Base-by-base conservation (phyloP, 1,140 invertebrate species). In the Papilio glaucus region DNA sequence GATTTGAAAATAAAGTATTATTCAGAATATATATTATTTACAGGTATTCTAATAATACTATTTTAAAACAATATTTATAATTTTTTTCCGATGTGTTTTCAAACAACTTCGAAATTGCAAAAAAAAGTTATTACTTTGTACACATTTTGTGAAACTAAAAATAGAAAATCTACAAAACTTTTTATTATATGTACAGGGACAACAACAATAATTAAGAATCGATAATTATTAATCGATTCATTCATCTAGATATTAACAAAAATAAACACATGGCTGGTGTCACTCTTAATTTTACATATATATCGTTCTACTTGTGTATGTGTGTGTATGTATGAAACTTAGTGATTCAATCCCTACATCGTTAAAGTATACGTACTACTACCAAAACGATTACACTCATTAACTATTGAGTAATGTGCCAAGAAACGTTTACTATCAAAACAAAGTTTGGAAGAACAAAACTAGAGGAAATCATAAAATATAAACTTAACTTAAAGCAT, bases 21-120 rank as follows among this genome's bases (percentile, higher is more conserved):
- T 85, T 85, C 76, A 83, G 82, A 83, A 90, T 88, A 88, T 85
- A 88, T 88, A 18, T 87, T 92, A 90, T 91, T 75, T 91, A 92
- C 90, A 92, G 75, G 83, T 90, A 90, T 84, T 84, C 89, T 92
- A 91, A 90, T 90, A 91, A 92, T 91, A 92, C 88, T 91, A n/a
- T 90, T 89, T 86, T 87, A 49, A 68, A 91, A 92, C 86, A 89
- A 90, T 90, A 90, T 90, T 90, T 90, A 90, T 89, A 90, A 84
- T 78, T 79, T 88, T 88, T 75, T 80, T 77, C 80, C 83, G 81
- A 89, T 76, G 72, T 83, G 76, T 77, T 65, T 53, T 72, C 65
- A 49, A 77, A 78, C 76, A 79, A 78, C 80, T 80, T 83, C 80
- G 81, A 84, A 78, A 78, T 80, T 81, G 72, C 79, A 75, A 76